Conservation (phyloP, 1,140 invertebrate species). For the Agraylea sexmaculata region DNA sequence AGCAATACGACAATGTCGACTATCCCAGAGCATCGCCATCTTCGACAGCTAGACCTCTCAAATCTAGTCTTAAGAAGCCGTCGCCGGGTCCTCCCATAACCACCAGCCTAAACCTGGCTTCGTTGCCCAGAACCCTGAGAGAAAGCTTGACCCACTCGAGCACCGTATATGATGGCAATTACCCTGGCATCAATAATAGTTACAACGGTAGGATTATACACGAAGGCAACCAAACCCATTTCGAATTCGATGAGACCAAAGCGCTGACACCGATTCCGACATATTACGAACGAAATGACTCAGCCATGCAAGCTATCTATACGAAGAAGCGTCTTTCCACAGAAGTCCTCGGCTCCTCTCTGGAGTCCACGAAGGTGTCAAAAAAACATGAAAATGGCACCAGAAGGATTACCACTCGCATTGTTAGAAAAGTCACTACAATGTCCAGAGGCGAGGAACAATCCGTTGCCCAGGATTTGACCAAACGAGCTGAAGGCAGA, state of each 20-base stretch:
- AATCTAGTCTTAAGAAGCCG: conserved; percentile 43
- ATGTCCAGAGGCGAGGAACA: conserved; percentile 77
- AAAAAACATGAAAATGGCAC: conserved; percentile 61
- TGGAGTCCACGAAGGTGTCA: conserved; percentile 70
- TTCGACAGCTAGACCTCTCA: conserved; percentile 37
- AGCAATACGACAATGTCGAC: conserved; percentile 34
- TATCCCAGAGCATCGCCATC: conserved; percentile 22
- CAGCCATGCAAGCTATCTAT: conserved; percentile 59
- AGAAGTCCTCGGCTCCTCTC: conserved; percentile 69
- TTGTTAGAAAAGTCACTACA: conserved; percentile 82
- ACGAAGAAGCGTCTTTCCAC: conserved; percentile 72
- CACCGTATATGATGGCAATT: conserved; percentile 38
- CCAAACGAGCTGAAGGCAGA: conserved; percentile 37
- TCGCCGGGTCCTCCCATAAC: conserved; percentile 41
- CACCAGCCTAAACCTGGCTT: conserved; percentile 40
- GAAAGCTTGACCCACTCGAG: conserved; percentile 33
- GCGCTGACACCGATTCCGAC: conserved; percentile 32
- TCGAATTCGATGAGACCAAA: conserved; percentile 32
- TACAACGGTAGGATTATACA: conserved; percentile 37
- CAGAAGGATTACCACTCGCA: conserved; percentile 70
- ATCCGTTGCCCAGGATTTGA: conserved; percentile 57
- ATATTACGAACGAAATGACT: conserved; percentile 33
- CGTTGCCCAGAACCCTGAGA: conserved; percentile 35
- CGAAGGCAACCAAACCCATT: conserved; percentile 39
- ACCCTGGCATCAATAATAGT: conserved; percentile 33